phyloP scores from a whole-genome alignment of 1,140 invertebrate genomes.

The Nylanderia fulva region DNA sequence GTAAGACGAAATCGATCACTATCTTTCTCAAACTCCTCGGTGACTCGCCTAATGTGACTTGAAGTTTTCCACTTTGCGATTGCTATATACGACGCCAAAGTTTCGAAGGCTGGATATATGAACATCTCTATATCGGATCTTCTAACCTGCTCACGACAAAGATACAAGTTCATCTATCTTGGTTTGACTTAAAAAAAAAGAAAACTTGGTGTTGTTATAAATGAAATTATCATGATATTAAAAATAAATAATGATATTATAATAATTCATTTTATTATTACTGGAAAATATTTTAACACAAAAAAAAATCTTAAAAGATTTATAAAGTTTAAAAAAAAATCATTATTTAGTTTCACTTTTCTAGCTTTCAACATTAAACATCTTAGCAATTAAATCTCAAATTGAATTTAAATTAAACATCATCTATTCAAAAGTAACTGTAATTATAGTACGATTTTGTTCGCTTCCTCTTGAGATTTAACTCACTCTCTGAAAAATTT shows the following conservation, averaged over 20 bases:
- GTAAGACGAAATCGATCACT: slow-evolving; percentile 57
- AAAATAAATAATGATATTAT: no score
- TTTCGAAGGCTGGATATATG: slow-evolving; percentile 41
- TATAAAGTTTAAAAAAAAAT: background rate
- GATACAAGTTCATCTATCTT: slow-evolving; percentile 19
- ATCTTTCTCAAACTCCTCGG: slow-evolving; percentile 38
- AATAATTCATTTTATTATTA: background rate
- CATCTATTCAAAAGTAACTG: background rate
- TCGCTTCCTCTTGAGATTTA: background rate
- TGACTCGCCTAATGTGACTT: slow-evolving; percentile 49
- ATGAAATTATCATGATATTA: background rate
- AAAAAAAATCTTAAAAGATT: background rate
- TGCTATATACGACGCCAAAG: slow-evolving; percentile 50
- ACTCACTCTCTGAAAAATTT: background rate
- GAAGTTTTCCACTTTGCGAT: slow-evolving; percentile 57
- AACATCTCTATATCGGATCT: slow-evolving; percentile 43
- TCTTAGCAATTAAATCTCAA: background rate
- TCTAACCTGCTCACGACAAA: slow-evolving; percentile 23
- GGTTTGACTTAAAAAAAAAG: background rate
- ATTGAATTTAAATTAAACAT: slow-evolving; percentile 11
- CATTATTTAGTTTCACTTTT: background rate
- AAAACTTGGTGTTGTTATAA: background rate
- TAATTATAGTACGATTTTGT: background rate
- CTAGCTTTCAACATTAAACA: background rate
- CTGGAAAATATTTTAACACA: background rate